Evolutionary conservation across 2,888 invertebrate genomes (phyloP).

Genomic region (Netelia melanura): DNA sequence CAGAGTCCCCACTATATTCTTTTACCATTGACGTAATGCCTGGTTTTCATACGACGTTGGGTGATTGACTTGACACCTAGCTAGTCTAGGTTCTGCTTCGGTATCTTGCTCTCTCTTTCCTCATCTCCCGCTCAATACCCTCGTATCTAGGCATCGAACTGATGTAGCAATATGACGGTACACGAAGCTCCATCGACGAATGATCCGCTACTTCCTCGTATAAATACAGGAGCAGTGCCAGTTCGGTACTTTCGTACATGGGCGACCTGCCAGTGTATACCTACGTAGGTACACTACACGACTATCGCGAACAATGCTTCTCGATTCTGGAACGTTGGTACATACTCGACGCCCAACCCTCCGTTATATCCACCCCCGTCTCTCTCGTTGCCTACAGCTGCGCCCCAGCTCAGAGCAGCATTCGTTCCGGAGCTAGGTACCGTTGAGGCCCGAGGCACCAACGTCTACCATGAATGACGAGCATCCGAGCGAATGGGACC

Average conservation of each 20-base stretch:
- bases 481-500: constrained; percentile 83
- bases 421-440: constrained; percentile 39
- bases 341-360: constrained; percentile 50
- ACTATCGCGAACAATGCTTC: constrained; percentile 74
- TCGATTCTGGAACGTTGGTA: constrained; percentile 62
- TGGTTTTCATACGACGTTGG: constrained; percentile 52
- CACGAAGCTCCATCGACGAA: constrained; percentile 47
- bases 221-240: constrained; percentile 15
- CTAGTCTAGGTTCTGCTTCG: constrained; percentile 54
- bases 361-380: constrained; percentile 47
- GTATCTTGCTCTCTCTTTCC: constrained; percentile 12
- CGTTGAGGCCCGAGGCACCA: constrained; percentile 70
- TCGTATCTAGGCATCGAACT: constrained; percentile 40
- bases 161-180: constrained; percentile 52
- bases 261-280: constrained; percentile 15
- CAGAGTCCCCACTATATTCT: background rate
- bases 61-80: constrained; percentile 60
- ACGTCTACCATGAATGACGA: constrained; percentile 79
- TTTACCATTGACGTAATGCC: constrained; percentile 15
- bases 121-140: constrained; percentile 12
- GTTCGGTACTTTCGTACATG: constrained; percentile 23
- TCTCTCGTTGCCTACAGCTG: constrained; percentile 40
- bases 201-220: background rate
- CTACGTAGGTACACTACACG: constrained; percentile 46
- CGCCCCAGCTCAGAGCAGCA: constrained; percentile 36